These are phyloP conservation scores for Brevimyrus niger DNA, from an alignment of 2,113 vertebrate genomes.

Conservation along the genomic window DNA sequence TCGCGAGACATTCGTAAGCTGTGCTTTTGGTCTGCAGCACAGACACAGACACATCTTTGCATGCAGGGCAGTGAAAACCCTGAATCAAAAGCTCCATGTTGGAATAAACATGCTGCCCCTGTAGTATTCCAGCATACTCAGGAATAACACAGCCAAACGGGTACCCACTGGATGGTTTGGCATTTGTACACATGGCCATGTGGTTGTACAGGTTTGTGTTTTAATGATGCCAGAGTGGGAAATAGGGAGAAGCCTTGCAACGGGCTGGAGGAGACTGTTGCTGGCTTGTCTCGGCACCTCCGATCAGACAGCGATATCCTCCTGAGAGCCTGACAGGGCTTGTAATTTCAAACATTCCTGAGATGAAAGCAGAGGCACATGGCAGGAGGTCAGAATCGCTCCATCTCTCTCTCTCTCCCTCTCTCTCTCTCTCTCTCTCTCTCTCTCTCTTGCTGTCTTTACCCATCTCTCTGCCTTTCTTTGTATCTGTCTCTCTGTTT, in stretches of 20 bases:
- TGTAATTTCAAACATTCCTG: slow-evolving; percentile 15
- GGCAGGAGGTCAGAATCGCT: background rate
- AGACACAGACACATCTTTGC: background rate
- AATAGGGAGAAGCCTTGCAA: background rate
- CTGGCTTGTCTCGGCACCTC: background rate
- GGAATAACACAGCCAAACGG: background rate
- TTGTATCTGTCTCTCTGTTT: background rate
- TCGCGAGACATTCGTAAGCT: background rate
- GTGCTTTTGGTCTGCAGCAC: background rate
- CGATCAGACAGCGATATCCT: slow-evolving; percentile 1
- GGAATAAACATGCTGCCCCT: background rate
- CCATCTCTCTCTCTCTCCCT: background rate
- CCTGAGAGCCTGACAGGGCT: background rate
- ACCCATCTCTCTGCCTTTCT: background rate
- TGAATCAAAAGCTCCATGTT: background rate
- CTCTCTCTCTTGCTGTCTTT: background rate
- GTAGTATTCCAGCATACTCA: background rate
- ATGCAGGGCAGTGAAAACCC: background rate
- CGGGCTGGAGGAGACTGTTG: background rate
- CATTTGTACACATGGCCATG: background rate
- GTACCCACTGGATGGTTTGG: too few relatives aligned
- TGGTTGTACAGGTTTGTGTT: background rate
- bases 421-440: background rate
- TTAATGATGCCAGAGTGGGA: background rate
- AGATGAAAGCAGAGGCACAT: slow-evolving; percentile 13